These are phyloP conservation scores for Agonopterix arenella DNA, from an alignment of 2,888 invertebrate genomes.

Conservation along the genomic window DNA sequence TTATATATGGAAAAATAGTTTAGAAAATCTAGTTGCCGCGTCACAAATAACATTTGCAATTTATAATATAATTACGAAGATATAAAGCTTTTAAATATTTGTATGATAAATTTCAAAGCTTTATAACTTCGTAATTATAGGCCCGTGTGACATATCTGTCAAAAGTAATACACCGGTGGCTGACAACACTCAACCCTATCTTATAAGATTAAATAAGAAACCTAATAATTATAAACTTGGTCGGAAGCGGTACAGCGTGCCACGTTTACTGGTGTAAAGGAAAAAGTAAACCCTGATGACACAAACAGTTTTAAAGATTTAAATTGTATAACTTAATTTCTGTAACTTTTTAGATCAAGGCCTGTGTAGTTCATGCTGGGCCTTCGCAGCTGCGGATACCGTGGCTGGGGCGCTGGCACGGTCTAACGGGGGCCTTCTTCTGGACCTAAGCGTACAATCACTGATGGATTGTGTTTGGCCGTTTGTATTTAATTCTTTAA, in stretches of 20 bases:
- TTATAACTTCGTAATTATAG: too few species aligned
- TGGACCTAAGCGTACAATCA: background rate
- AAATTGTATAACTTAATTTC: background rate
- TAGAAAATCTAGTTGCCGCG: too few species aligned
- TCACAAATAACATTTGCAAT: too few species aligned
- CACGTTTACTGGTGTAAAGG: background rate
- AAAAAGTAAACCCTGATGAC: background rate
- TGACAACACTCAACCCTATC: too few species aligned
- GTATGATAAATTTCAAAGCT: too few species aligned
- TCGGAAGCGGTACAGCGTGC: background rate
- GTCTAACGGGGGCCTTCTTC: background rate
- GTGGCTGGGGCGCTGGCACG: background rate
- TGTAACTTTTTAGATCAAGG: background rate
- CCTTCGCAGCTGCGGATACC: background rate
- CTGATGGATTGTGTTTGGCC: background rate
- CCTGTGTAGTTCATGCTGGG: background rate
- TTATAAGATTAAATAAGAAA: background rate
- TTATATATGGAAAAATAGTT: too few species aligned
- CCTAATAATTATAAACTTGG: background rate
- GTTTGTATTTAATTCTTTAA: background rate
- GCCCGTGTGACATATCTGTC: background rate
- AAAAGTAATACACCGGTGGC: background rate
- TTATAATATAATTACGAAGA: too few species aligned
- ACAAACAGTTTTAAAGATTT: background rate
- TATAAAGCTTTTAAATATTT: too few species aligned